phyloP scores from a whole-genome alignment of 2,797 vertebrate species.

The Spea hammondii region DNA sequence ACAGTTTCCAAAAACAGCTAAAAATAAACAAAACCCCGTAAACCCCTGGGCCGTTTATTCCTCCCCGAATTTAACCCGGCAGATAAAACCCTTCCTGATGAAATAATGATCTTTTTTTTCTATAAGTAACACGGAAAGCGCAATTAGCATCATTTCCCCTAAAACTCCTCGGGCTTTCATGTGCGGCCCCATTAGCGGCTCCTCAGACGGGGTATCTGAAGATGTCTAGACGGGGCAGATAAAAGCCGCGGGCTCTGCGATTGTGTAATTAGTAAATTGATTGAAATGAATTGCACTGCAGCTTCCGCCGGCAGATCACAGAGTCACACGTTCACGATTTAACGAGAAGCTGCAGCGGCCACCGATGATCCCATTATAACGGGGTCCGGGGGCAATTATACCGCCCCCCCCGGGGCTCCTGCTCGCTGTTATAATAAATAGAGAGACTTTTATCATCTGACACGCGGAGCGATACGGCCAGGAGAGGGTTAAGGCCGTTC shows the following conservation, averaged over 20 bases:
- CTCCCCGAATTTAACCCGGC: too few species aligned
- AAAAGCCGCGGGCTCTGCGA: constrained; percentile 22
- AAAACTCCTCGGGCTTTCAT: constrained; percentile 25
- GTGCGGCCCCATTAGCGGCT: constrained; percentile 32
- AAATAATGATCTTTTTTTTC: neutral
- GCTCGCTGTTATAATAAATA: too few species aligned
- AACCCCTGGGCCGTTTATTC: too few species aligned
- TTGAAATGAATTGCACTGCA: constrained; percentile 23
- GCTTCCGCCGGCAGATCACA: constrained; percentile 1
- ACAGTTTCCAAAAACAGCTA: too few species aligned
- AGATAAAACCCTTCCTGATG: neutral
- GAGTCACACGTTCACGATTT: neutral
- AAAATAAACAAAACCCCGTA: too few species aligned
- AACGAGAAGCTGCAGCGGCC: too few species aligned
- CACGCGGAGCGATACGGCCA: too few species aligned
- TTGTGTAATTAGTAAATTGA: constrained; percentile 44
- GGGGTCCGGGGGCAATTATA: too few species aligned
- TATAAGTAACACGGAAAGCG: constrained; percentile 29
- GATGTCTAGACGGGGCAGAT: constrained; percentile 40
- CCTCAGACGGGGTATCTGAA: constrained; percentile 14
- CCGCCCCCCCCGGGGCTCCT: too few species aligned
- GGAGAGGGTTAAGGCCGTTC: too few species aligned
- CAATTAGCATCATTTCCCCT: constrained; percentile 43
- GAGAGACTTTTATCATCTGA: too few species aligned
- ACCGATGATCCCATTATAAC: too few species aligned